phyloP scores from a whole-genome alignment of 1,140 invertebrate species.

The Drosophila orena region DNA sequence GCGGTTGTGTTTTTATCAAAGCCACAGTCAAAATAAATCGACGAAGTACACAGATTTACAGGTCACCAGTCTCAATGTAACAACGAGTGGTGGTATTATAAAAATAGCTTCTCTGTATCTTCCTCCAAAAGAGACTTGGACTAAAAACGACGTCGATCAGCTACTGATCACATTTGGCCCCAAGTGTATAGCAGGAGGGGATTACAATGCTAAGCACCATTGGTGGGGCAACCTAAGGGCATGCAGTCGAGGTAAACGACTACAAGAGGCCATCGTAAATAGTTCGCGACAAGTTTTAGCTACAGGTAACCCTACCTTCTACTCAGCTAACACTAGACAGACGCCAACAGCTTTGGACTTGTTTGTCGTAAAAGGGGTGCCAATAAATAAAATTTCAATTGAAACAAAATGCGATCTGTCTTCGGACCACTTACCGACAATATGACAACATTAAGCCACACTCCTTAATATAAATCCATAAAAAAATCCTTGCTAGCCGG shows the following conservation, averaged over 20 bases:
- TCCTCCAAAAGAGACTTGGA: conserved; percentile 8
- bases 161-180: too few species aligned
- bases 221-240: too few species aligned
- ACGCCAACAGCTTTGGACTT: background rate
- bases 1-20: conserved; percentile 7
- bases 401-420: conserved; percentile 19
- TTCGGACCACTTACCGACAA: conserved; percentile 51
- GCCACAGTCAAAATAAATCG: conserved; percentile 1
- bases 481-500: conserved; percentile 8
- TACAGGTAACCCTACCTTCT: background rate
- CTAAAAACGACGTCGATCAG: background rate
- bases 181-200: too few species aligned
- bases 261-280: too few species aligned
- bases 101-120: conserved; percentile 11
- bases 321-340: background rate
- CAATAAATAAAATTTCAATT: background rate
- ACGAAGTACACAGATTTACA: background rate
- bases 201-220: too few species aligned
- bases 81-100: conserved; percentile 8
- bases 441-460: conserved; percentile 82
- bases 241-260: too few species aligned
- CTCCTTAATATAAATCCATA: conserved; percentile 6
- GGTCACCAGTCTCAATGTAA: background rate
- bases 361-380: background rate
- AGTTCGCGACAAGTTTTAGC: too few species aligned